phyloP scores from a whole-genome alignment of 2,888 invertebrate genomes.

The Thera britannica region DNA sequence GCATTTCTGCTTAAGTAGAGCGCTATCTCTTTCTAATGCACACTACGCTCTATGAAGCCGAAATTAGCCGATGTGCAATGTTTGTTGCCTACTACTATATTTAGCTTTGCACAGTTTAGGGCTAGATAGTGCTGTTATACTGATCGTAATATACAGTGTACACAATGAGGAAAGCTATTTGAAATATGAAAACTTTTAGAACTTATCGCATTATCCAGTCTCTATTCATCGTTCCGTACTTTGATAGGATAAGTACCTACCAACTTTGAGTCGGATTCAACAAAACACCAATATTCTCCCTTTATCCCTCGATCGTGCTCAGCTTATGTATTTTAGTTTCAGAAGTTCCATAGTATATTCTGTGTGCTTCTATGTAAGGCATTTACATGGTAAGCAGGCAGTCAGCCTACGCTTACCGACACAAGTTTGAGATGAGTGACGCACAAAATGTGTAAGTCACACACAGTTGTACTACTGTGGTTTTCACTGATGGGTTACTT shows the following conservation, averaged over 20 bases:
- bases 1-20: too few species aligned
- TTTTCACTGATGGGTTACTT: too few species aligned
- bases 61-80: too few species aligned
- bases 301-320: slow-evolving; percentile 42
- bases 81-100: too few species aligned
- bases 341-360: slow-evolving; percentile 28
- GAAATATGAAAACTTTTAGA: not conserved
- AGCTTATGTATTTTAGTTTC: slow-evolving; percentile 37
- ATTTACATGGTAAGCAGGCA: slow-evolving; percentile 10
- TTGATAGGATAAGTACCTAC: slow-evolving; percentile 21
- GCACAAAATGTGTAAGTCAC: too few species aligned
- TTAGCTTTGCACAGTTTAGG: too few species aligned
- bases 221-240: slow-evolving; percentile 29
- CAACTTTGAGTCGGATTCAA: slow-evolving; percentile 25
- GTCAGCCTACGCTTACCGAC: not conserved
- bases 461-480: too few species aligned
- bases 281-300: slow-evolving; percentile 32
- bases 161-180: not conserved
- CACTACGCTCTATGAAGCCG: too few species aligned
- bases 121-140: too few species aligned
- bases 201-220: slow-evolving; percentile 16
- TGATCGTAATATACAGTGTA: not conserved
- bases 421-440: not conserved
- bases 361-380: slow-evolving; percentile 1
- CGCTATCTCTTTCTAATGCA: too few species aligned